Base-by-base conservation (phyloP, 2,797 vertebrate genomes). In the Meriones psammophilus region DNA sequence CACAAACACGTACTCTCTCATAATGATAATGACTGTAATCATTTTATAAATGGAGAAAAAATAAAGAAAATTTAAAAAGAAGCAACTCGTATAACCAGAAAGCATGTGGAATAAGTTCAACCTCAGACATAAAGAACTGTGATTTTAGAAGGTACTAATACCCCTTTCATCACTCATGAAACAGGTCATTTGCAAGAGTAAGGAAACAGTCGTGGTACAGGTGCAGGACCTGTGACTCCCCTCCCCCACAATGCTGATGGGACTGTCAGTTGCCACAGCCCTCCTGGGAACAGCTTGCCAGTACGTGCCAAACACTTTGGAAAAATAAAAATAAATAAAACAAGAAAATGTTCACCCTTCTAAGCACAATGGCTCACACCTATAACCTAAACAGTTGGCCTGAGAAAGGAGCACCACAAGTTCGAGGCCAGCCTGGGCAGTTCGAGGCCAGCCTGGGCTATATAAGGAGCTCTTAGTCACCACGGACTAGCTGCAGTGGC, bases 1-100 rank as follows among this genome's bases (percentile, higher is more conserved):
- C 68, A n/a, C 66, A 15, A 13, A n/a, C 68, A 8, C 15, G 10
- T 24, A 8, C 17, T 20, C 18, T 1, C 64, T 33, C 28, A 30
- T 15, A 83, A 39, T 39, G 7, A 84, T 30, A 83, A 30, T 46
- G 26, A 50, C 46, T 66, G 60, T 46, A 68, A 68, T 33, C 20
- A 8, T 69, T 54, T 86, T 68, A 22, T 50, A n/a, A 68, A 30
- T 3, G 17, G 8, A 17, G 83, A 89, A 42, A 6, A 94, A 77
- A 56, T 69, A 85, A 79, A 68, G 46, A 4, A 91, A 91, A 83
- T 96, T 86, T 36, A 3, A 68, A 73, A 85, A 89, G 28, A 95
- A 92, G 81, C 69, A 39, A 64, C 28, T 8, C 36, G 39, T 60
- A 30, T 6, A 85, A 39, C 14, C 66, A 94, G 14, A 71, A 79